These are phyloP conservation scores for Drosophila tristis DNA, from an alignment of 1,140 invertebrate species.

Conservation along the genomic window DNA sequence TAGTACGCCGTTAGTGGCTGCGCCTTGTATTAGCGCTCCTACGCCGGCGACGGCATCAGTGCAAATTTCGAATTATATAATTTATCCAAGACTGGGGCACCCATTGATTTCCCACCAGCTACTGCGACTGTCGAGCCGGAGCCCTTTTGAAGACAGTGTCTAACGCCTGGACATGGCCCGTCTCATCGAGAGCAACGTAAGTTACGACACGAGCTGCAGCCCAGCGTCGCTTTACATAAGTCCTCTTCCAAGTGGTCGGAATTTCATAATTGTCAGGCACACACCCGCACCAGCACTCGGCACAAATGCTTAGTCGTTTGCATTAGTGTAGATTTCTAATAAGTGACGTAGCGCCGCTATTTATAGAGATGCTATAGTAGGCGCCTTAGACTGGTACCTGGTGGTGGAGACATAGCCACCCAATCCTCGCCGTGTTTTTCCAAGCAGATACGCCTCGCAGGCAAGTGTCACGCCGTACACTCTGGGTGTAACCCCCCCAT, in stretches of 20 bases:
- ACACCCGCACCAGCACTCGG: neutral
- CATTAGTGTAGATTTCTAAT: too few species aligned
- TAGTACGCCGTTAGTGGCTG: too few species aligned
- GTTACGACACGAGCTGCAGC: conserved; percentile 49
- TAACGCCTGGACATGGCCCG: conserved; percentile 63
- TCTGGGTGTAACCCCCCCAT: too few species aligned
- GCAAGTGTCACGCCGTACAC: too few species aligned
- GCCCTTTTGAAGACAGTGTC: neutral
- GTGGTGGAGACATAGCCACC: too few species aligned
- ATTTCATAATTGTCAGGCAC: conserved; percentile 45
- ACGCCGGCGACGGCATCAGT: conserved; percentile 19
- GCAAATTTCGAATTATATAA: conserved; percentile 51
- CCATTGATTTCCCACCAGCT: conserved; percentile 31
- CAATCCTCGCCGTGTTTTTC: too few species aligned
- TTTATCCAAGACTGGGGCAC: conserved; percentile 41
- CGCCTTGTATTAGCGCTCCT: too few species aligned
- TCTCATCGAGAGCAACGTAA: conserved; percentile 73
- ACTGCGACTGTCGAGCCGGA: neutral
- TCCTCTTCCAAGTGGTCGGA: conserved; percentile 2
- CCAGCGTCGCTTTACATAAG: conserved; percentile 64
- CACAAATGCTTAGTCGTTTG: too few species aligned
- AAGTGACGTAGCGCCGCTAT: too few species aligned
- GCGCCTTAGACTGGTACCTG: too few species aligned
- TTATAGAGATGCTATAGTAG: too few species aligned
- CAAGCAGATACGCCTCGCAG: too few species aligned